Conservation (phyloP, 2,113 vertebrate species). For the Nycticorax nycticorax region DNA sequence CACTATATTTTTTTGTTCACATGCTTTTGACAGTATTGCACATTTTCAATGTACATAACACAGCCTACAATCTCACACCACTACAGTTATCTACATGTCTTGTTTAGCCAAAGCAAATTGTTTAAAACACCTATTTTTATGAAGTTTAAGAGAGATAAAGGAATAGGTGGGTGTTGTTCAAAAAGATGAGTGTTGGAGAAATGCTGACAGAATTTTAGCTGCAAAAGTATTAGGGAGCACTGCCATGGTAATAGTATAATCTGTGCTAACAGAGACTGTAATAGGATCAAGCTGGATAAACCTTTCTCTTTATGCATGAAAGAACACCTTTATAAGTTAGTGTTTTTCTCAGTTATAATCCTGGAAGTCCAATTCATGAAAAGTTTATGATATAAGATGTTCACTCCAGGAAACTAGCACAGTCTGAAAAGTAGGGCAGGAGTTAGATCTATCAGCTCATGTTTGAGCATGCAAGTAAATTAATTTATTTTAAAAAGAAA, state of each 20-base stretch:
- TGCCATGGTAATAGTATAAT: constrained; percentile 1
- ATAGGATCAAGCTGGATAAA: constrained; percentile 59
- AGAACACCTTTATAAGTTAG: constrained; percentile 38
- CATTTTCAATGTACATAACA: neutral
- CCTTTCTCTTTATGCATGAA: constrained; percentile 33
- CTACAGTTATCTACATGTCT: neutral
- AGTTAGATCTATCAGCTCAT: neutral
- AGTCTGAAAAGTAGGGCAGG: constrained; percentile 34
- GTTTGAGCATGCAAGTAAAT: neutral
- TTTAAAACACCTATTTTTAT: neutral
- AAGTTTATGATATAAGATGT: constrained; percentile 41
- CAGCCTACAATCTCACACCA: neutral
- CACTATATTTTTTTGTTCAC: neutral
- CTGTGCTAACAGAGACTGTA: constrained; percentile 33
- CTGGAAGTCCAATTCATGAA: constrained; percentile 40
- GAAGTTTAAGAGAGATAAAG: neutral
- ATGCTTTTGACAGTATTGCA: neutral
- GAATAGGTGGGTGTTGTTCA: neutral
- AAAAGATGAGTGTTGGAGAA: neutral
- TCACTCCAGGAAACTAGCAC: neutral
- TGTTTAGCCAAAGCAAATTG: neutral
- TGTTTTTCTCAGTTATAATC: constrained; percentile 44
- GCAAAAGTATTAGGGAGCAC: neutral
- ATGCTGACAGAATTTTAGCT: neutral
- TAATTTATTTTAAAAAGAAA: neutral